A percentile compares a stretch with the other conserved stretches of the same genome.
Conservation (phyloP, 2,797 vertebrate species). For the Melanotaenia boesemani region DNA sequence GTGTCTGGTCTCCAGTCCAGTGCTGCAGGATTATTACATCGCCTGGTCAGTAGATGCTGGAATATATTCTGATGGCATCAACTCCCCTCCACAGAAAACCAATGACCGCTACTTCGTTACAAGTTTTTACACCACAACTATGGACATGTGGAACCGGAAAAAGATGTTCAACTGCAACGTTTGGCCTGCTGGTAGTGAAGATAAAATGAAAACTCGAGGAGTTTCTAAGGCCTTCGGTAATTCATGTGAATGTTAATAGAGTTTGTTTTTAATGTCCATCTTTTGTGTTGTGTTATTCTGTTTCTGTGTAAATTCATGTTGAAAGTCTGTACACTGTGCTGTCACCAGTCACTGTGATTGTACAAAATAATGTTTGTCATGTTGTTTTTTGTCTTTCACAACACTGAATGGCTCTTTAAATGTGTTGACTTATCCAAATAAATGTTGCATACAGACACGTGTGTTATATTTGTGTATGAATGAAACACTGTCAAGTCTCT, state of each 20-base stretch:
- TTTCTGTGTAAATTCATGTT: too few relatives aligned
- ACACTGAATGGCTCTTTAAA: neutral
- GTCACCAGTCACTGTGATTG: neutral
- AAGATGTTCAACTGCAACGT: fast-evolving
- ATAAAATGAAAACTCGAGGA: fast-evolving
- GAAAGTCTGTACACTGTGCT: neutral
- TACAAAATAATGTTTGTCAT: conserved; percentile 16
- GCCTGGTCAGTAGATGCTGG: neutral
- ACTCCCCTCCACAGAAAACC: neutral
- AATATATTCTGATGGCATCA: conserved; percentile 8
- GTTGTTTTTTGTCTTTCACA: conserved; percentile 24
- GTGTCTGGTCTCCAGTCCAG: conserved; percentile 40
- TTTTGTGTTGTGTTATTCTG: too few relatives aligned
- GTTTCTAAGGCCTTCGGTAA: neutral
- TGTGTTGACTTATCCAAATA: conserved; percentile 47
- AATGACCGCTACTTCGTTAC: neutral
- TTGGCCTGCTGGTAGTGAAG: fast-evolving
- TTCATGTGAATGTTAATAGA: too few relatives aligned
- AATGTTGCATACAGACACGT: conserved; percentile 49
- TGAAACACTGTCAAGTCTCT: neutral
- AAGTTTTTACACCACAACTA: conserved; percentile 36
- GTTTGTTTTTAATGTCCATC: too few relatives aligned
- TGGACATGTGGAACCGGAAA: fast-evolving
- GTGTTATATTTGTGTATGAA: conserved; percentile 25
- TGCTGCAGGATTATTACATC: conserved; percentile 24